These are phyloP conservation scores for Drosophila neocordata DNA, from an alignment of 1,140 invertebrate genomes.

Conservation along the genomic window DNA sequence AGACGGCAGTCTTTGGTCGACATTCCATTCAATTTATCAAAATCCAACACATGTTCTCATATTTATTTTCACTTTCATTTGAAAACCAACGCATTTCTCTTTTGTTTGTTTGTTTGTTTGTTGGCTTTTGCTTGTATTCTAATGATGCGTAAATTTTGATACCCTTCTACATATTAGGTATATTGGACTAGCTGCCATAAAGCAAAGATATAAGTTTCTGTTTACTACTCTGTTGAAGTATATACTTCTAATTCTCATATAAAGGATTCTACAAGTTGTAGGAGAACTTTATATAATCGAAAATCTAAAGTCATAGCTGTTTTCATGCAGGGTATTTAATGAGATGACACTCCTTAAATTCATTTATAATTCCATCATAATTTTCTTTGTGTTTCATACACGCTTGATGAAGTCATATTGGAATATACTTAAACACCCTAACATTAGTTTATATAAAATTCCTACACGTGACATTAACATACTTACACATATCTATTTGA, in stretches of 20 bases:
- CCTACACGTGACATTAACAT: conserved; percentile 60
- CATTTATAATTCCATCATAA: conserved; percentile 43
- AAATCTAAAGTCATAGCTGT: neutral
- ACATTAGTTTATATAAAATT: conserved; percentile 41
- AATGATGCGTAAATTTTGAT: conserved; percentile 66
- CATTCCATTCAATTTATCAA: conserved; percentile 66
- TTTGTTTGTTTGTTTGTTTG: conserved; percentile 42
- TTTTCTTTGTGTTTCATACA: conserved; percentile 42
- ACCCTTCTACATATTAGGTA: neutral
- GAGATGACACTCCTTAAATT: neutral
- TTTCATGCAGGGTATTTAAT: neutral
- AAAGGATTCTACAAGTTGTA: too few species aligned
- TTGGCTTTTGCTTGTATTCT: conserved; percentile 41
- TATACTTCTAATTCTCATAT: too few species aligned
- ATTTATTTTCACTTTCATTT: conserved; percentile 32
- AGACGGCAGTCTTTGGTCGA: neutral
- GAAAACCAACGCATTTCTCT: conserved; percentile 8
- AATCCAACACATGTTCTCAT: conserved; percentile 62
- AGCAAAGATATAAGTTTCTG: too few species aligned
- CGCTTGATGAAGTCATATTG: conserved; percentile 67
- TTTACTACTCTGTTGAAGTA: too few species aligned
- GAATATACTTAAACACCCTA: neutral
- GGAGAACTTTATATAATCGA: too few species aligned
- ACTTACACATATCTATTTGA: conserved; percentile 17
- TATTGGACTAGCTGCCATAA: neutral